phyloP scores from a whole-genome alignment of 92 coral and sea anemone genomes.

The Epizoanthus scotinus region DNA sequence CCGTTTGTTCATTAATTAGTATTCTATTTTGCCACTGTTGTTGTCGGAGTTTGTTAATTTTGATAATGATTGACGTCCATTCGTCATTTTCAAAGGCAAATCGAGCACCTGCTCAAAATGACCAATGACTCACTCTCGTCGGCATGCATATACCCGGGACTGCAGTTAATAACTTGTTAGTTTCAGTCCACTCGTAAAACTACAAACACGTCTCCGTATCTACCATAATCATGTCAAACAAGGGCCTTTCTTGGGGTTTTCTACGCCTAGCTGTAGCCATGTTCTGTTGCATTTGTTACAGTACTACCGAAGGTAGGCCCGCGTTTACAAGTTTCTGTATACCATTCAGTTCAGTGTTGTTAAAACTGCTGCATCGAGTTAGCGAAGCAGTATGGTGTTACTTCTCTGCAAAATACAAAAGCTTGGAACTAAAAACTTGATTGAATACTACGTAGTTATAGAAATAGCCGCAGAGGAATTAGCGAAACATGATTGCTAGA shows the following conservation, averaged over 20 bases:
- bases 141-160: background rate
- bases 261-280: background rate
- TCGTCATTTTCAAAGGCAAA: slow-evolving; percentile 5
- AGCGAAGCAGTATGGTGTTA: too few species aligned
- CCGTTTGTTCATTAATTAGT: slow-evolving; percentile 10
- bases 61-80: slow-evolving; percentile 18
- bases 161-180: background rate
- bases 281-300: background rate
- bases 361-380: background rate
- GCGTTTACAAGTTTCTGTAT: background rate
- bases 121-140: background rate
- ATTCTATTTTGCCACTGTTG: slow-evolving; percentile 15
- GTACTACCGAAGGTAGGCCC: slow-evolving; percentile 1
- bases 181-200: slow-evolving; percentile 1
- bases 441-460: too few species aligned
- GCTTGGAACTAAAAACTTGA: too few species aligned
- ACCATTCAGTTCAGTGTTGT: background rate
- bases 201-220: background rate
- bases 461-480: too few species aligned
- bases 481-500: too few species aligned
- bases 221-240: slow-evolving; percentile 1
- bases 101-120: slow-evolving; percentile 1
- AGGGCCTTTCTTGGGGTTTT: background rate
- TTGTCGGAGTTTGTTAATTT: slow-evolving; percentile 13
- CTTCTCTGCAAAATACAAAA: too few species aligned